Percentiles rank a stretch among this genome's conserved stretches.
These are phyloP conservation scores for Astyanax mexicanus DNA, from an alignment of 2,797 vertebrate genomes.

Conservation along the genomic window DNA sequence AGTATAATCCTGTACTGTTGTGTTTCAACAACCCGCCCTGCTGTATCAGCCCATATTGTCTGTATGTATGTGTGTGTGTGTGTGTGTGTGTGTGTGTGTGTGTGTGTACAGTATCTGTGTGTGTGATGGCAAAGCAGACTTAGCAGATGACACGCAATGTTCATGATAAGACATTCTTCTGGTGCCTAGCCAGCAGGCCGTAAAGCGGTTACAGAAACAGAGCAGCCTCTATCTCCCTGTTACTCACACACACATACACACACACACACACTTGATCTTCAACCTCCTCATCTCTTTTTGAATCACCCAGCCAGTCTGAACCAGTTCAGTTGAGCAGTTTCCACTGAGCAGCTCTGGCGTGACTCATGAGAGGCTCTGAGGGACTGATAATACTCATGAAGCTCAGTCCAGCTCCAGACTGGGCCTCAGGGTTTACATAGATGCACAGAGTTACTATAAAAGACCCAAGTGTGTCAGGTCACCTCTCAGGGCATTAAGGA, in stretches of 20 bases:
- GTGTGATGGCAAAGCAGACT: slow-evolving; percentile 8
- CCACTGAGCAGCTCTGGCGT: slow-evolving; percentile 41
- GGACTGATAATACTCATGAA: not conserved
- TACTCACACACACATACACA: slow-evolving; percentile 29
- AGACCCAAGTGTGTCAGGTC: not conserved
- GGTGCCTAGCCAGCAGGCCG: slow-evolving; percentile 17
- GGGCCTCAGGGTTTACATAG: not conserved
- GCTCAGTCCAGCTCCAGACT: not conserved
- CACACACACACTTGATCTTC: slow-evolving; percentile 33
- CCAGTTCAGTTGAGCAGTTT: slow-evolving; percentile 66
- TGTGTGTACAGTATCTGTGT: not conserved
- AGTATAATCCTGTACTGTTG: too few species aligned
- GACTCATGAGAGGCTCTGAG: slow-evolving; percentile 36
- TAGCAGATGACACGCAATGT: slow-evolving; percentile 26
- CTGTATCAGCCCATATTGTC: slow-evolving; percentile 1
- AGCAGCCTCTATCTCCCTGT: slow-evolving; percentile 17
- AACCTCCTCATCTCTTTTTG: slow-evolving; percentile 30
- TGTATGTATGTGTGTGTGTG: not conserved
- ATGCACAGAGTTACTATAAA: slow-evolving; percentile 2
- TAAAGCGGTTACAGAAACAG: slow-evolving; percentile 7
- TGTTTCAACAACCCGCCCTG: slow-evolving; percentile 1
- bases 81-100: too few species aligned
- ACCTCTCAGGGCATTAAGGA: too few species aligned
- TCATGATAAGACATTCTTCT: slow-evolving; percentile 34
- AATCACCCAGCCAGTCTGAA: slow-evolving; percentile 56